A percentile compares a stretch with the other conserved stretches of the same genome.
phyloP scores from a whole-genome alignment of 1,140 invertebrate genomes.

The Pentalonia nigronervosa region DNA sequence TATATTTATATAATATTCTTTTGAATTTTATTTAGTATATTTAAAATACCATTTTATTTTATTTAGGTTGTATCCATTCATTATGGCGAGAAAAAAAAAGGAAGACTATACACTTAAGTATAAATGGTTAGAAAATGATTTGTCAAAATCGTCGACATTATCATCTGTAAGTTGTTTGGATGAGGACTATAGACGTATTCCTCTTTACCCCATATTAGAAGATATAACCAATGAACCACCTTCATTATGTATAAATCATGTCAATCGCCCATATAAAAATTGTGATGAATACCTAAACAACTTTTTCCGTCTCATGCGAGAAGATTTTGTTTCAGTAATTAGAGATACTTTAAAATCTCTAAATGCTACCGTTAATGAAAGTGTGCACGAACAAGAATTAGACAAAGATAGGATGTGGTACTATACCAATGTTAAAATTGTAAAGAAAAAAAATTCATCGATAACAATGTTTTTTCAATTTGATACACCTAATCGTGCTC shows the following conservation, averaged over 20 bases:
- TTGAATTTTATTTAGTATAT: background rate
- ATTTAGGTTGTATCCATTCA: slow-evolving; percentile 11
- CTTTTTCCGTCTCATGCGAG: slow-evolving; percentile 77
- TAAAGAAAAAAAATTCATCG: background rate
- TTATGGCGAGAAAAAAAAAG: background rate
- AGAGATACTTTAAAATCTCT: slow-evolving; percentile 65
- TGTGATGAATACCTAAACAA: slow-evolving; percentile 78
- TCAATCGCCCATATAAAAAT: slow-evolving; percentile 69
- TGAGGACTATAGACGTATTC: slow-evolving; percentile 56
- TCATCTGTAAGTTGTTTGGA: background rate
- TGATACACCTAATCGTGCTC: slow-evolving; percentile 42
- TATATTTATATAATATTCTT: background rate
- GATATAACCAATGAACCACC: slow-evolving; percentile 54
- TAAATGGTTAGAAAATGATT: slow-evolving; percentile 50
- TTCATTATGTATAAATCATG: slow-evolving; percentile 69
- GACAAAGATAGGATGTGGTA: slow-evolving; percentile 45
- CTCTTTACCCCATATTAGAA: slow-evolving; percentile 59
- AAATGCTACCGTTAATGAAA: too few relatives aligned
- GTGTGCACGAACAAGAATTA: background rate
- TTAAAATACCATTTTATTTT: background rate
- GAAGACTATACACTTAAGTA: background rate
- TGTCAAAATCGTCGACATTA: background rate
- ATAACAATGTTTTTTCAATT: slow-evolving; percentile 54
- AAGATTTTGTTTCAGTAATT: slow-evolving; percentile 75
- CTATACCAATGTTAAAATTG: slow-evolving; percentile 33